Base-by-base conservation (phyloP, 2,888 invertebrate species). In the Ligdia adustata region DNA sequence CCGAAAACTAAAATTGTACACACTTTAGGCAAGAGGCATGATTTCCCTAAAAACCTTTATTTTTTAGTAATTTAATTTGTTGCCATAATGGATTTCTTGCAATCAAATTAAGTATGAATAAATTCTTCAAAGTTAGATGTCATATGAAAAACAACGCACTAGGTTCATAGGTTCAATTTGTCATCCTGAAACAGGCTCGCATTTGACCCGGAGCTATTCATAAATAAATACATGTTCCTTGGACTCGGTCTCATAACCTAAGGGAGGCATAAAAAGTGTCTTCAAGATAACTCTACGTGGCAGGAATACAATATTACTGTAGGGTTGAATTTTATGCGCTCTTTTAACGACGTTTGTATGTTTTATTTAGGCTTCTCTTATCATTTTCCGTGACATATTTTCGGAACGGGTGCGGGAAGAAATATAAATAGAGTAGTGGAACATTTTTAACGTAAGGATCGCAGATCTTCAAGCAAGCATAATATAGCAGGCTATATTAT, bases 321-420 rank as follows among this genome's bases (percentile, higher is more conserved):
- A 46, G 55, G 55, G 58, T 60, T 64, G 55, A 60, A 64, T 64
- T 79, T 79, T 79, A 79, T 68, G 70, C 63, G 45, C 55, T 54
- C 51, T 72, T 69, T 72, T 75, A 75, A 73, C 71, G 69, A 60
- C 66, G 63, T 64, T 62, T 55, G 62, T 66, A 65, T 66, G 64
- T 75, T 72, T 75, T 75, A 73, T 75, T 73, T 74, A 72, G 70
- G 66, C 62, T 64, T 57, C 61, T 52, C 61, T 59, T 72, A 76
- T 74, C 75, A 69, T 70, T 71, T 69, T 66, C 55, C 62, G 60
- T 61, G 57, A 60, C 58, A 49, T 65, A 60, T 60, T 60, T 55
- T 42, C 26, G 20, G 41, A 43, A 39, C 22, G 32, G 33, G 20
- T 38, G 49, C 47, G 47, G 56, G 53, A 53, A 39, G 15, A 37